These are phyloP conservation scores for Morpho helenor DNA, from an alignment of 2,888 invertebrate species.

Conservation along the genomic window DNA sequence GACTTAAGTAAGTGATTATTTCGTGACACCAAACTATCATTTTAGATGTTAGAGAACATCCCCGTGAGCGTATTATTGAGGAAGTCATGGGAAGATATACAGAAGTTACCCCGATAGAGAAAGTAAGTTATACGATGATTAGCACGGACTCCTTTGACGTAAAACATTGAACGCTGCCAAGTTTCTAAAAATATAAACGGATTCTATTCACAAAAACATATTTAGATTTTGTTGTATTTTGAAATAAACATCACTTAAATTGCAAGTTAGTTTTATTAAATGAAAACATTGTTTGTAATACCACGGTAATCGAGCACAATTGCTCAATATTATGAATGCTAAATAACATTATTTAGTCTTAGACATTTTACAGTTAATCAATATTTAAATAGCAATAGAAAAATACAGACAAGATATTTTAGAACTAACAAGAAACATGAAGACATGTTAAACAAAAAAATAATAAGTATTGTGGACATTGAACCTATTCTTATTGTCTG, in stretches of 20 bases:
- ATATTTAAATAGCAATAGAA: too few species aligned
- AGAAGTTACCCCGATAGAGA: conserved; percentile 45
- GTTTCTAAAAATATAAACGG: neutral
- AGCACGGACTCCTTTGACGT: conserved; percentile 32
- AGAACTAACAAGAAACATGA: too few species aligned
- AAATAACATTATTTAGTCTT: too few species aligned
- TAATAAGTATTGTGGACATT: too few species aligned
- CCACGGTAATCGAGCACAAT: too few species aligned
- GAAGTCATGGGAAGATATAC: conserved; percentile 56
- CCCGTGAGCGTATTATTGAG: conserved; percentile 50
- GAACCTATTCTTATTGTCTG: too few species aligned
- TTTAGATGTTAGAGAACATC: conserved; percentile 51
- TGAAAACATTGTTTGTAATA: too few species aligned
- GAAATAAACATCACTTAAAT: neutral
- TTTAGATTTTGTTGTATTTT: neutral
- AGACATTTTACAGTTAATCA: too few species aligned
- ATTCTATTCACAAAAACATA: neutral
- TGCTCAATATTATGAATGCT: too few species aligned
- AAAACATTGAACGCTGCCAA: conserved; percentile 1
- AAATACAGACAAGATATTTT: too few species aligned
- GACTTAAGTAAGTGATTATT: conserved; percentile 1
- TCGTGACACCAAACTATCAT: conserved; percentile 27
- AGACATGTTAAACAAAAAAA: too few species aligned
- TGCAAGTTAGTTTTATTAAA: too few species aligned
- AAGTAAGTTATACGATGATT: conserved; percentile 51